Evolutionary conservation across 2,888 invertebrate species (phyloP), one percentile per base, ranked within the genome.

Genomic region (Asteroscopus sphinx): DNA sequence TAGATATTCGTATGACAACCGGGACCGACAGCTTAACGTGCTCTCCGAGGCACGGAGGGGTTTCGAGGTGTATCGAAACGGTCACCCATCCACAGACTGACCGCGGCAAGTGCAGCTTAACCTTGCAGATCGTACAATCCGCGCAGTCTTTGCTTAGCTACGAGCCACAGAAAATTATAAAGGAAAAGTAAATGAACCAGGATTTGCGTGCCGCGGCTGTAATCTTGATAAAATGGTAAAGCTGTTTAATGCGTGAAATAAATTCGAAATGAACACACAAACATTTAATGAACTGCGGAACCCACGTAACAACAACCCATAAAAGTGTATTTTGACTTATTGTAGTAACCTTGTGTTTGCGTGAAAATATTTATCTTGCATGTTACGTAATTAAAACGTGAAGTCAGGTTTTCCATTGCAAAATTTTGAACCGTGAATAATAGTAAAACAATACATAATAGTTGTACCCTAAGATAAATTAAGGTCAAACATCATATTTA

Each of bases 171-270:
- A 72, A 75, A 72, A 76, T 73, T 68, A 71, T 67, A 57, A 74
- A 70, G 68, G 55, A 55, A 68, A 76, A 65, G 59, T 76, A 73
- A 73, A 76, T 76, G 76, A 72, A 72, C 57, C 57, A 44, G 65
- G 65, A 68, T 76, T 68, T 68, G 76, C 73, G 76, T 73, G 69
- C 39, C 62, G 57, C 56, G 41, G 49, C 25, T 45, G 59, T 76
- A 75, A 76, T 72, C 69, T 72, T 76, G 76, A 76, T 76, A 72
- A 72, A 75, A 72, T 47, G 60, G 37, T 59, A 68, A 61, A 55
- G 65, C 56, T 36, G 56, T 71, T 57, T 64, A 73, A 68, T 72
- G 45, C 45, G 37, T 49, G 61, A 59, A 73, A 61, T 68, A 73
- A 60, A 65, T 65, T 58, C 36, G 33, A 61, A 59, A 56, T 61